These are phyloP conservation scores for Gallinago jamesoni DNA, from an alignment of 2,113 vertebrate species.

Conservation along the genomic window DNA sequence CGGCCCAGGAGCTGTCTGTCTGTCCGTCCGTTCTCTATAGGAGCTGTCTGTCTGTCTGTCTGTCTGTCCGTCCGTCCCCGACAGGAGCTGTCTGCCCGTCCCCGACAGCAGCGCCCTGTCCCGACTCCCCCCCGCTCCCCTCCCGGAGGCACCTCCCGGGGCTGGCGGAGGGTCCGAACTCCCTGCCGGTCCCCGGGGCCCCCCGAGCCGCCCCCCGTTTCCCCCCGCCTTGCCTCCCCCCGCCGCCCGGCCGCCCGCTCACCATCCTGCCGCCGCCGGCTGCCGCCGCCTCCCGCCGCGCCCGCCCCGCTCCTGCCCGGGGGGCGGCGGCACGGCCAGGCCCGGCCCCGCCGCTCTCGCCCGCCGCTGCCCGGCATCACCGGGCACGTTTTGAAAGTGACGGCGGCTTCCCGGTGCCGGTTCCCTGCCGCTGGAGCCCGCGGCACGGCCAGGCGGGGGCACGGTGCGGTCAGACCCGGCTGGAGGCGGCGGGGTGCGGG, in stretches of 20 bases:
- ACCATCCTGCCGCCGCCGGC: neutral
- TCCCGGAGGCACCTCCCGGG: neutral
- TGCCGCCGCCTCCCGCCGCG: neutral
- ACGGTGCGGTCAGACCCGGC: rapidly evolving
- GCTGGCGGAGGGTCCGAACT: neutral
- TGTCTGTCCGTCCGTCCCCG: neutral
- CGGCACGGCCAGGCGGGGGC: neutral
- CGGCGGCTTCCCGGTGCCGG: rapidly evolving
- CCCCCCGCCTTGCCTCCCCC: too few species aligned
- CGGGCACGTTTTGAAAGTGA: neutral
- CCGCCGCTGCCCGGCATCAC: neutral
- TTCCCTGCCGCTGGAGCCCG: neutral
- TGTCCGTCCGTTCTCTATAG: neutral
- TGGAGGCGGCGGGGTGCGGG: rapidly evolving
- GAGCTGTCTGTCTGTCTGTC: too few species aligned
- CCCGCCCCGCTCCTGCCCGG: neutral
- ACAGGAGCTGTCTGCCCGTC: neutral
- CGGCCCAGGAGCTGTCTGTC: neutral
- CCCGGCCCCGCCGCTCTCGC: neutral
- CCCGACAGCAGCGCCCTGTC: neutral
- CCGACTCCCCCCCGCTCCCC: neutral
- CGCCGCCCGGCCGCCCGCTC: neutral
- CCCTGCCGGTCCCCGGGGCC: neutral
- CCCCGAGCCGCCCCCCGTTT: neutral
- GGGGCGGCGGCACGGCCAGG: neutral